Conservation (phyloP, 2,888 invertebrate species). For the Sphaerophoria rueppellii region DNA sequence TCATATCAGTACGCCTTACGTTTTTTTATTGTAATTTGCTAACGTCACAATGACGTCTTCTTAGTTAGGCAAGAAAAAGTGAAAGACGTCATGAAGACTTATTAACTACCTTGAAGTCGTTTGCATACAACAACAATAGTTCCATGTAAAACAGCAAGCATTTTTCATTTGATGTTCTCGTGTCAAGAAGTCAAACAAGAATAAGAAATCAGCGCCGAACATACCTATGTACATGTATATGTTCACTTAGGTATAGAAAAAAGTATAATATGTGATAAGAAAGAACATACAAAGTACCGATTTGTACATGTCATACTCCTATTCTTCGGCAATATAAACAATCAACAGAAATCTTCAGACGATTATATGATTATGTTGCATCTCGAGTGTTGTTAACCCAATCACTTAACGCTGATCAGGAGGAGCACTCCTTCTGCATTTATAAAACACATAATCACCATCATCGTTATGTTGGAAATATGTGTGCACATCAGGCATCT, state of each 20-base stretch:
- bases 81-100: too few relatives aligned
- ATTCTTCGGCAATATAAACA: constrained; percentile 69
- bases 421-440: constrained; percentile 67
- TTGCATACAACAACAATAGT: too few relatives aligned
- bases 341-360: constrained; percentile 49
- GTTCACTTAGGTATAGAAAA: too few relatives aligned
- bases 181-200: constrained; percentile 64
- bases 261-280: background rate
- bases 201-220: too few relatives aligned
- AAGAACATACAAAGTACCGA: constrained; percentile 58
- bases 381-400: constrained; percentile 67
- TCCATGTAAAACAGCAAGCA: constrained; percentile 23
- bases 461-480: constrained; percentile 52
- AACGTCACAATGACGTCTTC: too few relatives aligned
- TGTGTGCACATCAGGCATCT: constrained; percentile 66
- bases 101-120: too few relatives aligned
- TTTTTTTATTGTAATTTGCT: too few relatives aligned
- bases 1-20: too few relatives aligned
- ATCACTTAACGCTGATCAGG: constrained; percentile 72
- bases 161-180: constrained; percentile 59
- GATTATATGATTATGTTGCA: constrained; percentile 70
- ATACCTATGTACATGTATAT: too few relatives aligned
- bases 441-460: constrained; percentile 58
- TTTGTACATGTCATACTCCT: constrained; percentile 68
- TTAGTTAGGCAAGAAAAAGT: too few relatives aligned